Evolutionary conservation across 2,113 vertebrate genomes (phyloP), one percentile per base, ranked within the genome.

Genomic region (Chaenocephalus aceratus): DNA sequence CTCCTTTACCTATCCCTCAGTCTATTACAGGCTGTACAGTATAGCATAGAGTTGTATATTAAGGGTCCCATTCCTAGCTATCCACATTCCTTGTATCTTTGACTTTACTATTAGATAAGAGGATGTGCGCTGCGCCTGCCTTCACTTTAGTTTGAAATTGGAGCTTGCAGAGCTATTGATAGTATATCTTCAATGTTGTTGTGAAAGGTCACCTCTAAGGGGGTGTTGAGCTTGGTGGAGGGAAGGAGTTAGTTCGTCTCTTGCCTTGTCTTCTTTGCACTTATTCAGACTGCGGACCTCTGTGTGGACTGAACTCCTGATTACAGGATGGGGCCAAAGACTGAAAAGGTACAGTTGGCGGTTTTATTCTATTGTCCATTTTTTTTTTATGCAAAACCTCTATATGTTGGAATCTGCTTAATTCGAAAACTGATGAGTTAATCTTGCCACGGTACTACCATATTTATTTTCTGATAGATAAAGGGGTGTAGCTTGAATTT

Each of bases 31-130:
- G 85, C 30, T 30, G 30, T 30, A 30, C 30, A 54, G 46, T n/a
- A 48, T 41, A 54, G 0, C 65, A 52, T 16, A 54, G 18, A 11
- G 44, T 23, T 44, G 14, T 79, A 21, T 14, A 18, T 66, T 46
- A 48, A 79, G 82, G 72, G 80, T 86, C 86, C 64, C 85, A 92
- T 92, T 88, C 89, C 69, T 89, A 93, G 90, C 90, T 93, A 88
- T 91, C 80, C 30, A 46, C n/a, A 82, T 77, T 72, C 68, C 77
- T 82, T 89, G 73, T 59, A 75, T 86, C 76, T 86, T 30, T 30
- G 30, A 30, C 30, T 30, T 86, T 75, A 48, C 45, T 44, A 48
- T 80, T 57, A 53, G 73, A 80, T 72, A 66, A 80, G 51, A 53
- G 72, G 86, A 90, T 73, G 82, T 88, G 86, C 84, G 75, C 82